phyloP scores from a whole-genome alignment of 2,797 vertebrate genomes.

The Oreochromis grahami region DNA sequence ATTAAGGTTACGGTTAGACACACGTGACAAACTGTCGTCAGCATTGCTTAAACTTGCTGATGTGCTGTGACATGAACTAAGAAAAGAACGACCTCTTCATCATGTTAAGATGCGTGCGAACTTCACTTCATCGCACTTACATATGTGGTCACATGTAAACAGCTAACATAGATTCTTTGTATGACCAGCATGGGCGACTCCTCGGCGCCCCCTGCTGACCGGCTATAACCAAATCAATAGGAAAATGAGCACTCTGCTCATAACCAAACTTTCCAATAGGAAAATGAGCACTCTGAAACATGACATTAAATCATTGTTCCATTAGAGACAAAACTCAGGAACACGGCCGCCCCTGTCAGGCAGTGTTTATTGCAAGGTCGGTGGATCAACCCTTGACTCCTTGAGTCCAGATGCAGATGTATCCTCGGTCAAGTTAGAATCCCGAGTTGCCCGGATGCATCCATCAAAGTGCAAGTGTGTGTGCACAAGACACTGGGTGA shows the following conservation, averaged over 20 bases:
- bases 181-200: neutral
- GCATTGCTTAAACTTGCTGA: neutral
- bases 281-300: neutral
- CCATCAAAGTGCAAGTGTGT: neutral
- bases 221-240: neutral
- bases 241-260: neutral
- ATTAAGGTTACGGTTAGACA: neutral
- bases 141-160: neutral
- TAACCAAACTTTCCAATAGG: neutral
- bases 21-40: neutral
- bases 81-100: neutral
- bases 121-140: neutral
- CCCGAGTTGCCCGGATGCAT: neutral
- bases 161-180: neutral
- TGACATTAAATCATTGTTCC: rapidly evolving
- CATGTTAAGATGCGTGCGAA: neutral
- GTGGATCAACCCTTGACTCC: neutral
- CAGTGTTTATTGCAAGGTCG: rapidly evolving
- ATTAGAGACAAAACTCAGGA: neutral
- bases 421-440: neutral
- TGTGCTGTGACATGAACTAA: neutral
- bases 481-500: neutral
- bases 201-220: neutral
- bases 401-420: neutral
- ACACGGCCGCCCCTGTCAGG: too few species aligned